phyloP scores from a whole-genome alignment of 1,140 invertebrate genomes.

The Arctopsyche grandis region DNA sequence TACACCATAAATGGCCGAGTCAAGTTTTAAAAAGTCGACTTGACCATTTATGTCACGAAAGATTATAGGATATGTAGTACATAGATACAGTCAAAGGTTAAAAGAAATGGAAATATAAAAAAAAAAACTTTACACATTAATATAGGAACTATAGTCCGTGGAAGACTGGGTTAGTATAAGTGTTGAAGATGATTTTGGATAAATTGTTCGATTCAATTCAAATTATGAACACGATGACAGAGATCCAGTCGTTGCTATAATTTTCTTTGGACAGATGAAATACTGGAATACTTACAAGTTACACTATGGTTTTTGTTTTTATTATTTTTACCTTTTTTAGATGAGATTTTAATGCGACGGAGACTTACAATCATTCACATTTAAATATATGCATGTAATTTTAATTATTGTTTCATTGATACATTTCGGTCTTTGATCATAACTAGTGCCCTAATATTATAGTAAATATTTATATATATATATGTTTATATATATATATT shows the following conservation, averaged over 20 bases:
- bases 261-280: slow-evolving; percentile 54
- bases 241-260: slow-evolving; percentile 50
- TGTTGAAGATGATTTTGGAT: slow-evolving; percentile 40
- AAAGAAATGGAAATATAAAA: slow-evolving; percentile 51
- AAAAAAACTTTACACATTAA: slow-evolving; percentile 30
- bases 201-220: slow-evolving; percentile 4
- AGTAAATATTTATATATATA: slow-evolving; percentile 1
- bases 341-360: slow-evolving; percentile 14
- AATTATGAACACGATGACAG: slow-evolving; percentile 26
- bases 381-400: not conserved
- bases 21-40: slow-evolving; percentile 41
- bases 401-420: not conserved
- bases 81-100: slow-evolving; percentile 50
- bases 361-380: not conserved
- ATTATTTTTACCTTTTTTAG: not conserved
- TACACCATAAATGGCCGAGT: slow-evolving; percentile 40
- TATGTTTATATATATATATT: slow-evolving; percentile 2
- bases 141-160: slow-evolving; percentile 56
- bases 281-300: slow-evolving; percentile 51
- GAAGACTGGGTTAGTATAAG: slow-evolving; percentile 55
- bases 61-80: slow-evolving; percentile 52
- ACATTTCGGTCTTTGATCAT: not conserved
- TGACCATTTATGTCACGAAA: slow-evolving; percentile 28
- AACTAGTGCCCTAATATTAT: not conserved
- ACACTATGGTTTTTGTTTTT: not conserved